Evolutionary conservation across 1,140 invertebrate genomes (phyloP).

Genomic region (Eurosta solidaginis): DNA sequence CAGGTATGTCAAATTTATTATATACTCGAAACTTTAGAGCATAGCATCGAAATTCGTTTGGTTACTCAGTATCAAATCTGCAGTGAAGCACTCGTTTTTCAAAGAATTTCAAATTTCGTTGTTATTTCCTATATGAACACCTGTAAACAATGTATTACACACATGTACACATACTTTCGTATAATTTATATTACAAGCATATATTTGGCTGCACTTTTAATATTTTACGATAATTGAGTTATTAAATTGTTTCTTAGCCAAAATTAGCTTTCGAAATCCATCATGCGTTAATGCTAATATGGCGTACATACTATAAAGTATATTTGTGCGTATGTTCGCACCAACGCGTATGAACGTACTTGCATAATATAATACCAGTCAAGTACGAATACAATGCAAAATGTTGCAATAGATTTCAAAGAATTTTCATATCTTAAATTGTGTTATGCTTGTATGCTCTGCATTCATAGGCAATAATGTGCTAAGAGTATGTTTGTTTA

Average conservation of each 20-base stretch:
- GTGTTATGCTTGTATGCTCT: neutral
- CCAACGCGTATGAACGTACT: neutral
- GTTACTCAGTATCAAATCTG: too few relatives aligned
- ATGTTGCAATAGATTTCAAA: slow-evolving; percentile 21
- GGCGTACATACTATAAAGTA: neutral
- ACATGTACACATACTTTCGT: neutral
- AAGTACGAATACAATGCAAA: slow-evolving; percentile 21
- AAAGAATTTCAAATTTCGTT: neutral
- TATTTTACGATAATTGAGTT: slow-evolving; percentile 7
- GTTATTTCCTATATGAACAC: neutral
- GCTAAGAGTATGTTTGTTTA: neutral
- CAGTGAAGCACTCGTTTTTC: too few relatives aligned
- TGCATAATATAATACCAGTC: slow-evolving; percentile 5
- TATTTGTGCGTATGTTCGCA: neutral
- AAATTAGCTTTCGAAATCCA: slow-evolving; percentile 13
- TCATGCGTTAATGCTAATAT: slow-evolving; percentile 15
- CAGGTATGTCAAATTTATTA: too few relatives aligned
- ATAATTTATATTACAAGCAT: neutral
- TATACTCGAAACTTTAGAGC: too few relatives aligned
- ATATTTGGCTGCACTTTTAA: neutral
- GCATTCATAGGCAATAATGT: neutral
- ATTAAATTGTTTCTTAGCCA: neutral
- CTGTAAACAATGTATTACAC: too few relatives aligned
- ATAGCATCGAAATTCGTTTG: too few relatives aligned
- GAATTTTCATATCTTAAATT: slow-evolving; percentile 10